A percentile compares a stretch with the other conserved stretches of the same genome.
Conservation (phyloP, 2,113 vertebrate genomes). For the Thunnus maccoyii region DNA sequence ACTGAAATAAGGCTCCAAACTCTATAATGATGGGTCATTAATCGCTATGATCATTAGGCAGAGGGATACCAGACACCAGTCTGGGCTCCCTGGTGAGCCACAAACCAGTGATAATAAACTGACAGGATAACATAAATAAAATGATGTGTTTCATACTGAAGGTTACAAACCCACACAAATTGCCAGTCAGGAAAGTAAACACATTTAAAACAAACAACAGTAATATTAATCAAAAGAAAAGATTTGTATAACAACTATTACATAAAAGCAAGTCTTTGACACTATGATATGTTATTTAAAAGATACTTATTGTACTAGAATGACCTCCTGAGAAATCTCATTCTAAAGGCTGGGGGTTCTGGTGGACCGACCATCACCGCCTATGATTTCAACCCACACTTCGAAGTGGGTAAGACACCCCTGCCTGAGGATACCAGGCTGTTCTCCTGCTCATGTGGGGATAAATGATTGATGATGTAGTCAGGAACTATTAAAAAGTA, state of each 20-base stretch:
- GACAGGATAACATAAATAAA: background rate
- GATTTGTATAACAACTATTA: background rate
- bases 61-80: constrained; percentile 19
- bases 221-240: constrained; percentile 37
- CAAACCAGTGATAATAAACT: constrained; percentile 36
- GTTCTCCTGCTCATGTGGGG: constrained; percentile 32
- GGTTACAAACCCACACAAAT: constrained; percentile 19
- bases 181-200: constrained; percentile 14
- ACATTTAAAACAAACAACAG: constrained; percentile 14
- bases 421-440: constrained; percentile 43
- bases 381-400: constrained; percentile 58
- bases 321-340: constrained; percentile 29
- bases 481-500: constrained; percentile 57
- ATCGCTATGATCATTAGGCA: constrained; percentile 51
- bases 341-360: constrained; percentile 42
- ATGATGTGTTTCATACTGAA: constrained; percentile 31
- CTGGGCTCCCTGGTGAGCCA: constrained; percentile 31
- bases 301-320: constrained; percentile 21
- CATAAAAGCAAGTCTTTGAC: constrained; percentile 15
- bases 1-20: constrained; percentile 46
- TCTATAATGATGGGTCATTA: constrained; percentile 44
- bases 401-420: constrained; percentile 56
- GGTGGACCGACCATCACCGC: constrained; percentile 13
- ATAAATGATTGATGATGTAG: constrained; percentile 62
- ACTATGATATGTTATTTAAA: constrained; percentile 36